A percentile compares a stretch with the other conserved stretches of the same genome.
These are phyloP conservation scores for Amiota minor DNA, from an alignment of 2,888 invertebrate species.

Conservation along the genomic window DNA sequence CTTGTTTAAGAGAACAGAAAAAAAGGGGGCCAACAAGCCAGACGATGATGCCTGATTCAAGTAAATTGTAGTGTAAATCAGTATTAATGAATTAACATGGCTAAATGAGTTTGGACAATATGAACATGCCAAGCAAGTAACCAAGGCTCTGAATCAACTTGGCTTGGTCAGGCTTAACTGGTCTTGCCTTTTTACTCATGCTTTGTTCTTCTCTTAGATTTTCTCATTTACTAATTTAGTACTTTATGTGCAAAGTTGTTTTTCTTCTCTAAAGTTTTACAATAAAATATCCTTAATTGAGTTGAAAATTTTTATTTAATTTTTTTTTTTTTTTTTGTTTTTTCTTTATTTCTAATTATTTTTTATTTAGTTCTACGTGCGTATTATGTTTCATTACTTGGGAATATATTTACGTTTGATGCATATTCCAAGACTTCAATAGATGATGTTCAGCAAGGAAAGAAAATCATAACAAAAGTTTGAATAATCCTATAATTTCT, in stretches of 20 bases:
- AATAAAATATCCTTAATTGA: constrained; percentile 22
- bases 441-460: too few relatives aligned
- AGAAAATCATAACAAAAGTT: too few relatives aligned
- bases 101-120: constrained; percentile 60
- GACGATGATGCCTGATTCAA: neutral
- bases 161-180: constrained; percentile 7
- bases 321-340: neutral
- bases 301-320: neutral
- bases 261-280: constrained; percentile 14
- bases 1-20: neutral
- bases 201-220: neutral
- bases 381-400: too few relatives aligned
- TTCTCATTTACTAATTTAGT: constrained; percentile 18
- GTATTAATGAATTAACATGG: constrained; percentile 66
- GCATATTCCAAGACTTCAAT: too few relatives aligned
- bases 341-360: neutral
- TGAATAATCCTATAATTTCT: too few relatives aligned
- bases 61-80: constrained; percentile 24
- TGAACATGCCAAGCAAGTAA: too few relatives aligned
- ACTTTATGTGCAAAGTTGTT: constrained; percentile 26
- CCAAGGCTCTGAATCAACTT: neutral
- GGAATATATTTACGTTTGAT: too few relatives aligned
- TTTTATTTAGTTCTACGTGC: neutral
- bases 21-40: neutral
- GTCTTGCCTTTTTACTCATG: neutral